phyloP scores from a whole-genome alignment of 2,888 invertebrate species.

The Stramonita haemastoma region DNA sequence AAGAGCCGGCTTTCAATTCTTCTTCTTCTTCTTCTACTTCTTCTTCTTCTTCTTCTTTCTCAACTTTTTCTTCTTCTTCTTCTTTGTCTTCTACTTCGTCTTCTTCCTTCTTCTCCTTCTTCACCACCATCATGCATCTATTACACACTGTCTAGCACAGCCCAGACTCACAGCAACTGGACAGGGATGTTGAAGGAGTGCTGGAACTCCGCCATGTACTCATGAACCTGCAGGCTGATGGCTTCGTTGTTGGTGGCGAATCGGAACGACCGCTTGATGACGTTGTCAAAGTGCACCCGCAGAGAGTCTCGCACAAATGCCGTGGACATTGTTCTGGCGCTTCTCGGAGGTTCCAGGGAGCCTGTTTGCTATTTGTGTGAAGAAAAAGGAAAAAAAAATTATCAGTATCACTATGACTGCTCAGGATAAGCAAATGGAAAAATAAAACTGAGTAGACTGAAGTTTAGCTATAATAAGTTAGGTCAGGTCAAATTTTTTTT shows the following conservation, averaged over 20 bases:
- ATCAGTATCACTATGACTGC: too few species aligned
- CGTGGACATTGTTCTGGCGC: slow-evolving; percentile 42
- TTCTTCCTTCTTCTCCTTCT: too few species aligned
- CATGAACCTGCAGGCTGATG: slow-evolving; percentile 94
- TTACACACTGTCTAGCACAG: neutral
- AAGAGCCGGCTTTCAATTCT: too few species aligned
- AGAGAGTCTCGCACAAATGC: slow-evolving; percentile 62
- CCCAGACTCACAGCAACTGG: slow-evolving; percentile 87
- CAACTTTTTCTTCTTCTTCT: too few species aligned
- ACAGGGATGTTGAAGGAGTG: slow-evolving; percentile 91
- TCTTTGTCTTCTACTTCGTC: too few species aligned
- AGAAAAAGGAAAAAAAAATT: neutral
- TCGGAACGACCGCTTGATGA: slow-evolving; percentile 85
- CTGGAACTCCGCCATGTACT: slow-evolving; percentile 93
- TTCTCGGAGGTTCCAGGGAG: neutral
- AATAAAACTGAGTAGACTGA: too few species aligned
- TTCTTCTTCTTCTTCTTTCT: too few species aligned
- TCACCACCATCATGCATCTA: neutral
- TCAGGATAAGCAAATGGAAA: too few species aligned
- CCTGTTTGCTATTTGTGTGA: neutral
- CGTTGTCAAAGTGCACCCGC: slow-evolving; percentile 81
- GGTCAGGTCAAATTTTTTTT: too few species aligned
- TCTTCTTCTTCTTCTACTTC: too few species aligned
- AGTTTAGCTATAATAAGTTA: too few species aligned
- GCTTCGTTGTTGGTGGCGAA: slow-evolving; percentile 89